Evolutionary conservation across 2,797 vertebrate genomes (phyloP).

Genomic region (Bradypodion ventrale): DNA sequence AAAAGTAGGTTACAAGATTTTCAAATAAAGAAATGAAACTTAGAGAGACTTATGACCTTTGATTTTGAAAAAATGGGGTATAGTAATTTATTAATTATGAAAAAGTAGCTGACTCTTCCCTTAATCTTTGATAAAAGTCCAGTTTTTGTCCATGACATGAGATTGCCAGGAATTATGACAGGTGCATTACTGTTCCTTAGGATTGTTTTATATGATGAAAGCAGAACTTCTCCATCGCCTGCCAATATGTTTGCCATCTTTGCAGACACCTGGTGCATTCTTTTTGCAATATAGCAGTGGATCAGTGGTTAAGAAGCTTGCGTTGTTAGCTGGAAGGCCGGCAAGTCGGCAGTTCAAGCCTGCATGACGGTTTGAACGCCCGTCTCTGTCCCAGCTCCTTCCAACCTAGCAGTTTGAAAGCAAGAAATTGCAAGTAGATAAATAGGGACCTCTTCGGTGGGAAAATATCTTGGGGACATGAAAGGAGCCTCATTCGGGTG

Average conservation of each 20-base stretch:
- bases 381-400: too few relatives aligned
- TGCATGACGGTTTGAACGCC: too few relatives aligned
- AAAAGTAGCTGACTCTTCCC: background rate
- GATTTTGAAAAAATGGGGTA: background rate
- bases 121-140: background rate
- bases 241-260: background rate
- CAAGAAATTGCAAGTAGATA: too few relatives aligned
- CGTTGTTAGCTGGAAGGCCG: too few relatives aligned
- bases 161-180: background rate
- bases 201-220: background rate
- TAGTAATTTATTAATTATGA: background rate
- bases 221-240: background rate
- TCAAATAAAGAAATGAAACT: background rate
- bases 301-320: too few relatives aligned
- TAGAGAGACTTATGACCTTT: background rate
- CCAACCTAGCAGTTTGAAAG: too few relatives aligned
- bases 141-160: too few relatives aligned
- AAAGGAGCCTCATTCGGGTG: too few relatives aligned
- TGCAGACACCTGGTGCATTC: background rate
- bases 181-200: background rate
- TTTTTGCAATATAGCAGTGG: background rate
- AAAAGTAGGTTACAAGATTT: background rate
- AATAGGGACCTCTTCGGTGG: too few relatives aligned
- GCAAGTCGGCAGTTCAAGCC: too few relatives aligned
- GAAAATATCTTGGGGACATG: too few relatives aligned